Evolutionary conservation across 2,888 invertebrate species (phyloP).

Genomic region (Pyrgus malvae): DNA sequence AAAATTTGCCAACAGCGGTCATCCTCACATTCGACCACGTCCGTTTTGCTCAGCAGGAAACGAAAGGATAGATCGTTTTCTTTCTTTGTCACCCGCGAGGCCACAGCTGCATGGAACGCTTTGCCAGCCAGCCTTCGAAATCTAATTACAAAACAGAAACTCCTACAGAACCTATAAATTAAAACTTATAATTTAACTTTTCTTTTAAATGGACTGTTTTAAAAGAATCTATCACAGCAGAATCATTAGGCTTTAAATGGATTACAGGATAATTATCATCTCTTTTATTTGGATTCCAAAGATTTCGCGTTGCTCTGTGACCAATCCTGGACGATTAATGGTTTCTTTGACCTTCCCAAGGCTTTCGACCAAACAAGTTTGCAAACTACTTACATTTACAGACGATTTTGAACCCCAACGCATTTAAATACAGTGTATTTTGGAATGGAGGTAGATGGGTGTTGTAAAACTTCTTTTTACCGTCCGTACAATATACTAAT

Average conservation of each 20-base stretch:
- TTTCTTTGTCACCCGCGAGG: no score
- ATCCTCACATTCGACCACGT: no score
- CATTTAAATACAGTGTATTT: not conserved
- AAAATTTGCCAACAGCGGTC: no score
- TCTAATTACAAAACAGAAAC: no score
- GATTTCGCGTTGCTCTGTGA: slow-evolving; percentile 23
- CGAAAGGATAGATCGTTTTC: no score
- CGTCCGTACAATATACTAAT: slow-evolving; percentile 23
- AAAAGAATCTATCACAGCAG: no score
- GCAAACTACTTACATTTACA: not conserved
- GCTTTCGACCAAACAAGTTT: slow-evolving; percentile 15
- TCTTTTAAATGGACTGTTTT: not conserved
- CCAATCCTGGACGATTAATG: slow-evolving; percentile 26
- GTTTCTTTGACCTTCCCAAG: slow-evolving; percentile 30
- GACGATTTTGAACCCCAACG: not conserved
- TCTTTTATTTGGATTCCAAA: slow-evolving; percentile 20
- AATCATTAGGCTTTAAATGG: slow-evolving; percentile 10
- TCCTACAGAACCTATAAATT: no score
- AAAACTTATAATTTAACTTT: no score
- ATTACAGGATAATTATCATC: slow-evolving; percentile 19
- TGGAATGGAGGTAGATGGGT: not conserved
- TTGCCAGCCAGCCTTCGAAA: no score
- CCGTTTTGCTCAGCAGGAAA: no score
- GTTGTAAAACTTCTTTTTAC: not conserved
- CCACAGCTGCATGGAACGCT: no score